Evolutionary conservation across 2,797 vertebrate genomes (phyloP).

Genomic region (Cuniculus paca): DNA sequence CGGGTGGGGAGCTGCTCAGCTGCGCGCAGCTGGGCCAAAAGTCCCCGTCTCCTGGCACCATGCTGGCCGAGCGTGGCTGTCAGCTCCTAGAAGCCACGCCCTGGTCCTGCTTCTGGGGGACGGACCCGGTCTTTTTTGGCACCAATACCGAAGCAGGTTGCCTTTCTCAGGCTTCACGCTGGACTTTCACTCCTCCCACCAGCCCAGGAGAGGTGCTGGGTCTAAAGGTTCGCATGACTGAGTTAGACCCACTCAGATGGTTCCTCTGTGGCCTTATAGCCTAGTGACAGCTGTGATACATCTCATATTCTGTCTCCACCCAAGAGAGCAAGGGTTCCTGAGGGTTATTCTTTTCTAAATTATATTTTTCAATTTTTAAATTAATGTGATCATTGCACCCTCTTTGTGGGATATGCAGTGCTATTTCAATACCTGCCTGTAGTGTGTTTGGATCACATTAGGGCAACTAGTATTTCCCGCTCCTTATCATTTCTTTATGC

Average conservation of each 20-base stretch:
- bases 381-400: neutral
- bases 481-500: neutral
- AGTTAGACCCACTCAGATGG: neutral
- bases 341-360: neutral
- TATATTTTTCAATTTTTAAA: neutral
- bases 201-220: neutral
- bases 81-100: neutral
- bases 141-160: neutral
- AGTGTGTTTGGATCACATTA: neutral
- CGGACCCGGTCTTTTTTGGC: neutral
- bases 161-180: neutral
- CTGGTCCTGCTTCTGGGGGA: neutral
- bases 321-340: neutral
- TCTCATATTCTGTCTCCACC: neutral
- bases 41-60: neutral
- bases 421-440: neutral
- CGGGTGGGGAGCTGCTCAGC: neutral
- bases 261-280: neutral
- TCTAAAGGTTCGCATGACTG: neutral
- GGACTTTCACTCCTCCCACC: neutral
- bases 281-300: neutral
- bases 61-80: neutral
- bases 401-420: neutral
- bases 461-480: neutral
- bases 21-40: rapidly evolving